Percentiles rank a stretch among this genome's conserved stretches.
These are phyloP conservation scores for Cydia splendana DNA, from an alignment of 1,140 invertebrate species.

Conservation along the genomic window DNA sequence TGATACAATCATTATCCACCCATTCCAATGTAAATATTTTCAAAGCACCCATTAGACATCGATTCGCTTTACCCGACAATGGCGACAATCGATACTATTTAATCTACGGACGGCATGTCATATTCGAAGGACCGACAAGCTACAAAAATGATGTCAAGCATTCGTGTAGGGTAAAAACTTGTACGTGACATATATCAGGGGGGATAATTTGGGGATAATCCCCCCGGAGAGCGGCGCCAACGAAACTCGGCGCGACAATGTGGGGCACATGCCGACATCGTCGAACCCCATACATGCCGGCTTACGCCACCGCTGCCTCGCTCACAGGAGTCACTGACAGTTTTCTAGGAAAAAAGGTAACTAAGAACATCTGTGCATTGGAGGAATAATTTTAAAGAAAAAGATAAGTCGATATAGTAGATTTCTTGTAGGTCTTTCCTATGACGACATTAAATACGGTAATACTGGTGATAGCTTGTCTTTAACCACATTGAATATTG, in stretches of 20 bases:
- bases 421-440: not conserved
- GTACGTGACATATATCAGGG: slow-evolving; percentile 32
- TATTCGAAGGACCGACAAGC: slow-evolving; percentile 25
- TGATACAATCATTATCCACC: not conserved
- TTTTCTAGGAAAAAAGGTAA: slow-evolving; percentile 5
- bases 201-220: slow-evolving; percentile 43
- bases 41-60: not conserved
- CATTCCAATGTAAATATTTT: not conserved
- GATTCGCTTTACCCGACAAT: not conserved
- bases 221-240: slow-evolving; percentile 39
- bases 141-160: slow-evolving; percentile 33
- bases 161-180: slow-evolving; percentile 28
- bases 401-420: not conserved
- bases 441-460: not conserved
- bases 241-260: slow-evolving; percentile 38
- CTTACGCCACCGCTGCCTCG: slow-evolving; percentile 13
- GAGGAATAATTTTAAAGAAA: not conserved
- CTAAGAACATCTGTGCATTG: not conserved
- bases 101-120: slow-evolving; percentile 11
- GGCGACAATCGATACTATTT: slow-evolving; percentile 8
- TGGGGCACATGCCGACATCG: slow-evolving; percentile 50
- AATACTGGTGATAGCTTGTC: too few relatives aligned
- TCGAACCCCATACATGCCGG: slow-evolving; percentile 28
- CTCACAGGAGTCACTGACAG: not conserved
- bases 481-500: too few relatives aligned